phyloP scores from a whole-genome alignment of 2,888 invertebrate species.

The Caenorhabditis sp. region DNA sequence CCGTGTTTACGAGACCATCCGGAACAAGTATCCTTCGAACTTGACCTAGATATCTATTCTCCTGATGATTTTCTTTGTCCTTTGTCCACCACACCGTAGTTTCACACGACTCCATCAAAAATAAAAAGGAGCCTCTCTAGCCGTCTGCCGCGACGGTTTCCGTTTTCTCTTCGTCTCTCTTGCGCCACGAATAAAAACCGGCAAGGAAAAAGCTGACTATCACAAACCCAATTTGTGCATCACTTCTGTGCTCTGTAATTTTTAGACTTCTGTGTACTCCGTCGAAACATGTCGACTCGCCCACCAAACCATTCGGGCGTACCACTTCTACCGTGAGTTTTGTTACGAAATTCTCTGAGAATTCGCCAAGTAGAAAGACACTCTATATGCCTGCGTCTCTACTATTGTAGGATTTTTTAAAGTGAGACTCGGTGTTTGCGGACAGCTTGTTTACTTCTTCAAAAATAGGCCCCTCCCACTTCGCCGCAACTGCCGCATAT shows the following conservation, averaged over 20 bases:
- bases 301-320: not conserved
- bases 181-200: conserved; percentile 6
- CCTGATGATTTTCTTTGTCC: conserved; percentile 13
- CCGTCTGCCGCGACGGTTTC: conserved; percentile 37
- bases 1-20: not conserved
- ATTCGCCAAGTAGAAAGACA: not conserved
- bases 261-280: not conserved
- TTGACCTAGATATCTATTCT: not conserved
- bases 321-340: conserved; percentile 40
- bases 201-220: conserved; percentile 38
- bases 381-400: conserved; percentile 20
- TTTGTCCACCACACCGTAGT: conserved; percentile 10
- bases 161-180: conserved; percentile 7
- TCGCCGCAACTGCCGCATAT: too few relatives aligned
- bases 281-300: not conserved
- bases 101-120: conserved; percentile 7
- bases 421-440: too few relatives aligned
- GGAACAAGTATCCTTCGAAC: not conserved
- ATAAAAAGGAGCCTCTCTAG: conserved; percentile 16
- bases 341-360: not conserved
- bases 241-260: conserved; percentile 14
- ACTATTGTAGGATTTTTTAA: too few relatives aligned
- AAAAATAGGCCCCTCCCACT: too few relatives aligned
- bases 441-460: too few relatives aligned
- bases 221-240: conserved; percentile 4